Base-by-base conservation (phyloP, 2,797 vertebrate species). In the Neostethus bicornis region DNA sequence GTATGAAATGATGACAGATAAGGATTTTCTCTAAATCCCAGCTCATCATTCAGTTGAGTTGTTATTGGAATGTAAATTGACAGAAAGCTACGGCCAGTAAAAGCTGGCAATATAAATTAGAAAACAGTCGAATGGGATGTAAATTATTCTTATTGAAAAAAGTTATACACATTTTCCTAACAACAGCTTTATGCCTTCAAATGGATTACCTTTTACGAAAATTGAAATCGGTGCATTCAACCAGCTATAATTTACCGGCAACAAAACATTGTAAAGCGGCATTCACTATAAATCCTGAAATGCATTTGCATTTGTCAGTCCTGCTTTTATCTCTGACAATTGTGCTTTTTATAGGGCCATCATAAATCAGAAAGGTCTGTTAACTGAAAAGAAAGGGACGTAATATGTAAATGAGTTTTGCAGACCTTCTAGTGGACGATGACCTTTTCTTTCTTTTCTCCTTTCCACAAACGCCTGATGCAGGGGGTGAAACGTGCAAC, bases 251-350 rank as follows among this genome's bases (percentile, higher is more conserved):
- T 67, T 55, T 66, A 28, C 45, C 14, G 35, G 26, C 37, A 61
- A 62, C 66, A 63, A 74, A 69, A 70, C 51, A 50, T 75, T 72
- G 41, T 50, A 72, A 70, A 71, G 39, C 32, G 23, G 39, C 2
- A 51, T 64, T 50, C 32, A 4, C 64, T 72, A 49, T 87, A 85
- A 86, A 87, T 86, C 81, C 26, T 64, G 19, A 31, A 46, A 49
- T 56, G 63, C 65, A 83, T 87, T 84, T 86, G 77, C 83, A 79
- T 83, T 65, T 51, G 78, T 86, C 69, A 83, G 66, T 50, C 19
- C 47, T 14, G 58, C 63, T 62, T 69, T 75, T 61, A 37, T 67
- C 51, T 50, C 29, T 49, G 72, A 76, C 74, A 79, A 57, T 76
- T 60, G 61, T 21, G 52, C 58, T 68, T 81, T 83, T 79, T 69